phyloP scores from a whole-genome alignment of 2,113 vertebrate species.

The Trogon melanurus region DNA sequence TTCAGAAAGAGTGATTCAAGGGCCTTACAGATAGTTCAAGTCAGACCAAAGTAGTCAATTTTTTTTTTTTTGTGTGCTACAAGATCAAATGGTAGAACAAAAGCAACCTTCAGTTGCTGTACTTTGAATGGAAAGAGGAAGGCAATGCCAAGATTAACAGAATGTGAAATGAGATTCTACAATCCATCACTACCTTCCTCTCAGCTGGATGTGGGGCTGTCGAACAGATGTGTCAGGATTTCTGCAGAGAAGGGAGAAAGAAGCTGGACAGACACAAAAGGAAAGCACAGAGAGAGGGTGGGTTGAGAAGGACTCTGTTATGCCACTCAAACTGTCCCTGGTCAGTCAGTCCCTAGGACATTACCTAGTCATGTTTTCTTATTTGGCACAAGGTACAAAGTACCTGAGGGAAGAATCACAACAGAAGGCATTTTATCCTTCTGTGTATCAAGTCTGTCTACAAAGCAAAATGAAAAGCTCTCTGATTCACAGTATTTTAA shows the following conservation, averaged over 20 bases:
- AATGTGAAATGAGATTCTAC: constrained; percentile 56
- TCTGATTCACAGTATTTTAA: background rate
- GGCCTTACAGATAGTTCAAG: background rate
- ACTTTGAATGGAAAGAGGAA: constrained; percentile 17
- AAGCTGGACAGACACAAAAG: constrained; percentile 44
- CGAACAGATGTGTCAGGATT: constrained; percentile 66
- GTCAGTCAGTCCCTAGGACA: background rate
- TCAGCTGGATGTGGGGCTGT: constrained; percentile 36
- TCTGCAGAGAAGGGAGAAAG: constrained; percentile 28
- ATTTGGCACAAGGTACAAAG: background rate
- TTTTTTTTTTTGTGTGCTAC: background rate
- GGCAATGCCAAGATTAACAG: constrained; percentile 68
- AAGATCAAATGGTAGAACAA: background rate
- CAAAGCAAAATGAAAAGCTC: background rate
- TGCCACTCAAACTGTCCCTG: background rate
- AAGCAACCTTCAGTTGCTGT: background rate
- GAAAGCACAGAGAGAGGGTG: background rate
- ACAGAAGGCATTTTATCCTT: background rate
- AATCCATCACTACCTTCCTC: constrained; percentile 66
- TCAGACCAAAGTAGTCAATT: background rate
- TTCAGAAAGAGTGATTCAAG: background rate
- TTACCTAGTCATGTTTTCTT: background rate
- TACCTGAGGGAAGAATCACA: background rate
- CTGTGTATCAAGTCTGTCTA: background rate
- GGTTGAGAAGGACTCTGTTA: background rate